Base-by-base conservation (phyloP, 1,140 invertebrate species). In the Hyphantria cunea region DNA sequence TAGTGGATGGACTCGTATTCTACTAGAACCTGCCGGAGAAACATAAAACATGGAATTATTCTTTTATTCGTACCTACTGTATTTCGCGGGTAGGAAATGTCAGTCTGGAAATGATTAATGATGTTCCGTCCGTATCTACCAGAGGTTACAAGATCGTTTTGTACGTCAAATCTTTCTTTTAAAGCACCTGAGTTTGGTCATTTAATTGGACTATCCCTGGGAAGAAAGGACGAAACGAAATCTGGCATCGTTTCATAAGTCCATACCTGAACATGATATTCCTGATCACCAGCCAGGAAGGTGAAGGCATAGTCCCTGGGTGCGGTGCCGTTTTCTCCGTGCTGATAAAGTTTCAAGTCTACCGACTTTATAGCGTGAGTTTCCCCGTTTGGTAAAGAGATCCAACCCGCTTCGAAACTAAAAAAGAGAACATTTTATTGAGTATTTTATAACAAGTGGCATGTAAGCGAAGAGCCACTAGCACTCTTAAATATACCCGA, bases 331-430 rank as follows among this genome's bases (percentile, higher is more conserved):
- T 92, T 91, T 81, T 95, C 94, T 3, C 94, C 95, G 67, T 93
- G 92, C 61, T 94, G 91, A 78, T 93, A 93, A 11, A 96, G 83
- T 63, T 93, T 78, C 51, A 95, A 82, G 66, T 95, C 94, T 51
- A 92, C 92, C 78, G 89, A 93, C 54, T 93, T 91, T 2, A 95
- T 82, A 0, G 92, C 78, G 56, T 92, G 76, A 32, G 94, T 78
- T 2, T 84, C 84, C 1, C 93, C 94, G 63, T 93, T 91, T 1
- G 92, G 89, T 9, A 92, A 80, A 32, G 92, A 92, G 5, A 95
- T 87, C 67, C 93, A 93, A n/a, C 95, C 95, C 31, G 92, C 89
- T 80, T 94, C 93, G 56, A 95, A 85, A 48, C 94, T 94, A 71
- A 10, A 44, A 45, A 33, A 76, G 49, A 51, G 33, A 6, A 34